These are phyloP conservation scores for Lethenteron camtschaticum DNA, from an alignment of 2,113 vertebrate species.

Conservation along the genomic window DNA sequence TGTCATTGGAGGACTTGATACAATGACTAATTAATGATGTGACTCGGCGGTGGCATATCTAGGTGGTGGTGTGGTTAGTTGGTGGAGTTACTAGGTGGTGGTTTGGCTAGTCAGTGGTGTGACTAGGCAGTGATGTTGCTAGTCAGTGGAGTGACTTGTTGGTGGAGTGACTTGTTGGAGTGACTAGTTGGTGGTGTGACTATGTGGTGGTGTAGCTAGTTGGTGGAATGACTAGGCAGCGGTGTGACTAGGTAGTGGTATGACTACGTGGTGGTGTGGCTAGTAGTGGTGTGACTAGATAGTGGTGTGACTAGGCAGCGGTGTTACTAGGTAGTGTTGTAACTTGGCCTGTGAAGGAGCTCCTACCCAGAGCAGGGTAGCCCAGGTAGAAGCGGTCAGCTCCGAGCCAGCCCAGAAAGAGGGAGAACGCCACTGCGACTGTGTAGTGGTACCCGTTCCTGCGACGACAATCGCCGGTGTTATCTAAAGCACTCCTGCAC, in stretches of 20 bases:
- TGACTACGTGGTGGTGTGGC: not conserved
- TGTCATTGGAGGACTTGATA: too few species aligned
- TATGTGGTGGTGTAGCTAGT: not conserved
- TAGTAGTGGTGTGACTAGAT: not conserved
- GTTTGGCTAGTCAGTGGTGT: not conserved
- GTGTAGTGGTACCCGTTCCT: constrained; percentile 90
- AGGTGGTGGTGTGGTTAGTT: not conserved
- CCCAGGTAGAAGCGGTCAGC: constrained; percentile 93
- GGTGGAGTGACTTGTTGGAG: not conserved
- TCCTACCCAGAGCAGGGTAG: constrained; percentile 77
- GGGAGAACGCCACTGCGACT: constrained; percentile 76
- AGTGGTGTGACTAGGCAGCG: not conserved
- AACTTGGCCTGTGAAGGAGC: not conserved
- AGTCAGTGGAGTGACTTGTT: not conserved
- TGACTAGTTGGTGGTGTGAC: not conserved
- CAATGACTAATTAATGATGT: not conserved
- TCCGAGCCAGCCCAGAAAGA: constrained; percentile 90
- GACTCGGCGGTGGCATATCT: not conserved
- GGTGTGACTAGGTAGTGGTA: not conserved
- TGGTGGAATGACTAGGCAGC: not conserved
- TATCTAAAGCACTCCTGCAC: too few species aligned
- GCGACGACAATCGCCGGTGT: not conserved
- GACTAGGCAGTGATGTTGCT: not conserved
- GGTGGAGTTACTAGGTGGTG: not conserved
- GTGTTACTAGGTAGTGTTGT: constrained; percentile 1